These are phyloP conservation scores for Therioaphis trifolii DNA, from an alignment of 2,888 invertebrate genomes.

Conservation along the genomic window DNA sequence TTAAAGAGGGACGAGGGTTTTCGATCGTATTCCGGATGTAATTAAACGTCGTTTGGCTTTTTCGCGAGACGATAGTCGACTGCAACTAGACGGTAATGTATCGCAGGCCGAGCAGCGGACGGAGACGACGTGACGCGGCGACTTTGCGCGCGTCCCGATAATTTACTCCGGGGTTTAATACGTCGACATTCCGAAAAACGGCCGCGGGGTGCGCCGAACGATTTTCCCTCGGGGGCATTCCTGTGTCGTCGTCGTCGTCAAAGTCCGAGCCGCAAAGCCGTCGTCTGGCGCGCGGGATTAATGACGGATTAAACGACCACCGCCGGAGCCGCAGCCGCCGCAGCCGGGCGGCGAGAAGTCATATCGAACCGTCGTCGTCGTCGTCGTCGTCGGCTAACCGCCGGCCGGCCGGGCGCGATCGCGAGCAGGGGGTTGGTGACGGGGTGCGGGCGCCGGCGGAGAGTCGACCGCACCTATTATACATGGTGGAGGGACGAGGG, in stretches of 20 bases:
- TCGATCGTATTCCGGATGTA: not conserved
- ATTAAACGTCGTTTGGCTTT: not conserved
- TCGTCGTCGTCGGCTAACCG: not conserved
- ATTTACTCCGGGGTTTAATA: slow-evolving; percentile 30
- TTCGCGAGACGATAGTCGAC: not conserved
- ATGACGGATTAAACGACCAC: slow-evolving; percentile 35
- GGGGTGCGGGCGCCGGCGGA: not conserved
- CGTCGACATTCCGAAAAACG: slow-evolving; percentile 31
- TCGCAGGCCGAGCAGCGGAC: too few relatives aligned
- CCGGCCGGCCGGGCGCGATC: too few relatives aligned
- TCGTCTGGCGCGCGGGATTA: not conserved
- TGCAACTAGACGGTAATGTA: too few relatives aligned
- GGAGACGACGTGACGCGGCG: too few relatives aligned
- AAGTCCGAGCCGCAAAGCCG: not conserved
- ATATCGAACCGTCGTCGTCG: not conserved
- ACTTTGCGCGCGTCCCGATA: not conserved
- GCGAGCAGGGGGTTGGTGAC: not conserved
- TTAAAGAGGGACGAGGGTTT: too few relatives aligned
- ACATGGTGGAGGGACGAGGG: not conserved
- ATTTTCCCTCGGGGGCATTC: slow-evolving; percentile 23
- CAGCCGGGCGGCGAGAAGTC: not conserved
- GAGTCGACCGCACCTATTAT: not conserved
- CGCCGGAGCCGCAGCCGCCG: not conserved
- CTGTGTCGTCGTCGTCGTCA: not conserved
- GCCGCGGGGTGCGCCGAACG: not conserved